Percentiles rank a stretch among this genome's conserved stretches.
phyloP scores from a whole-genome alignment of 1,140 invertebrate genomes.

The Hylaeus volcanicus region DNA sequence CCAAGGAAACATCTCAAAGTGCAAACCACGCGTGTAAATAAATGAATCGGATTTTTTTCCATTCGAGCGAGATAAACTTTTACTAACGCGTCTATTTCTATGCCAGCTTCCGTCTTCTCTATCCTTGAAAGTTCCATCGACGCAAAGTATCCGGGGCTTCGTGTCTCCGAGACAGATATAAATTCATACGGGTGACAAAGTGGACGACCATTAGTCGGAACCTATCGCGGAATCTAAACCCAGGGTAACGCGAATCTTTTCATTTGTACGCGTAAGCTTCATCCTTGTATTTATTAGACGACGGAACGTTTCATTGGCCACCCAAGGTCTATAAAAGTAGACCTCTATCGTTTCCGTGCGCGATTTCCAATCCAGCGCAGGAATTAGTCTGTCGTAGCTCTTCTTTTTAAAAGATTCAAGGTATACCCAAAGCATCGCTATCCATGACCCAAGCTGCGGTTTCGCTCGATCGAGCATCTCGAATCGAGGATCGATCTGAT shows the following conservation, averaged over 20 bases:
- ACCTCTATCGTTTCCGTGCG: not conserved
- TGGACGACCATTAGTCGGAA: constrained; percentile 36
- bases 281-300: constrained; percentile 37
- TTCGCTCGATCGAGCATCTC: too few relatives aligned
- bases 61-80: too few relatives aligned
- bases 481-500: constrained; percentile 47
- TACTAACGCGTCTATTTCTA: not conserved
- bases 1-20: not conserved
- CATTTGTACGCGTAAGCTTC: constrained; percentile 34
- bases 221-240: constrained; percentile 52
- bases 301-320: constrained; percentile 46
- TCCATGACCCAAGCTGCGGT: too few relatives aligned
- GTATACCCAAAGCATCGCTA: too few relatives aligned
- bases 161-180: constrained; percentile 37
- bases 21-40: not conserved
- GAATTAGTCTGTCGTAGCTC: too few relatives aligned
- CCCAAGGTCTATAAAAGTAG: constrained; percentile 2
- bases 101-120: not conserved
- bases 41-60: constrained; percentile 5
- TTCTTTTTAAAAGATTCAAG: too few relatives aligned
- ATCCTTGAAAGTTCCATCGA: not conserved
- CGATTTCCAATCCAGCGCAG: too few relatives aligned
- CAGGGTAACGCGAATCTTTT: constrained; percentile 46
- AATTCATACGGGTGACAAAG: constrained; percentile 56
- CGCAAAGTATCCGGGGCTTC: constrained; percentile 42